Base-by-base conservation (phyloP, 2,797 vertebrate genomes). In the Rousettus madagascariensis region DNA sequence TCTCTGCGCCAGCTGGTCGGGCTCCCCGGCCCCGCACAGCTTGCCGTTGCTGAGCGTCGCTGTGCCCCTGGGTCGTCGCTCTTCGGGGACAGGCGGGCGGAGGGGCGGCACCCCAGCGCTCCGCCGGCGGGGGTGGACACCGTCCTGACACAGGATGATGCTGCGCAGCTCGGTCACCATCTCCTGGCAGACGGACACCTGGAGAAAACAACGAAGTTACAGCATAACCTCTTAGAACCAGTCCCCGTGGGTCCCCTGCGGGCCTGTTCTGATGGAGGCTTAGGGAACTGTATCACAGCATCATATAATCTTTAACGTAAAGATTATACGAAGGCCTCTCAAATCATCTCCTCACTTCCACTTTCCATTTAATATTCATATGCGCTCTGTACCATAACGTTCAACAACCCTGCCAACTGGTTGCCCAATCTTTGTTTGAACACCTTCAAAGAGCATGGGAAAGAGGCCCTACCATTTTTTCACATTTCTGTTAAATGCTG, bases 151-250 rank as follows among this genome's bases (percentile, higher is more conserved):
- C 97, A 99, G 98, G 97, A 99, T 98, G 97, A 99, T 99, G 96
- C 99, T 99, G 86, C 99, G 99, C 91, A 99, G 98, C 98, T 99
- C 99, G 5, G 99, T 99, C 95, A 99, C 98, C 99, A 99, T 99
- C 98, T 99, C 99, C 97, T 99, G 99, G 96, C 99, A 99, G 97
- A 99, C 98, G 4, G 99, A 99, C 98, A 99, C 99, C 99, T 99
- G 98, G 49, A 24, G 95, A 94, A 93, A 68, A 97, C 12, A 95
- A 4, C 16, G 11, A 78, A 65, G 92, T 94, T 82, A 96, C 46
- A 59, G 91, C 20, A 53, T 13, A 43, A 75, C 13, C 72, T n/a
- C 82, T 49, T 28, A 55, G 92, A 83, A 61, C 17, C 28, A 20
- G 53, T 26, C 36, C 41, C 19, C 2, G 2, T 0, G 7, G 4